Conservation (phyloP, 92 coral and sea anemone genomes). For the Porites rus region DNA sequence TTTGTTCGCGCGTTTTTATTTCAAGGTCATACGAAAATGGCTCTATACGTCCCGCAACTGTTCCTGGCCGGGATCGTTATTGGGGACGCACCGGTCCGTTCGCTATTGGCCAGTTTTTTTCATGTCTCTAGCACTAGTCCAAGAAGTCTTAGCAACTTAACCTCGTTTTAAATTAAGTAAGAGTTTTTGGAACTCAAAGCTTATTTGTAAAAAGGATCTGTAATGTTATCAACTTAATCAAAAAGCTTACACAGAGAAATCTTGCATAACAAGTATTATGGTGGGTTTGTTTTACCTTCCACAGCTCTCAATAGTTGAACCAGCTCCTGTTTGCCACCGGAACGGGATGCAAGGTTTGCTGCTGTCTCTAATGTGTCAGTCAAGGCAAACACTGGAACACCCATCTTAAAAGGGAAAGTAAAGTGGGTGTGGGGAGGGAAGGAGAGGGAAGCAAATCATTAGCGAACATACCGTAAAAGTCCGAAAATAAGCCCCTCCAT, state of each 20-base stretch:
- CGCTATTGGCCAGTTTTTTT: too few relatives aligned
- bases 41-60: too few relatives aligned
- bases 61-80: too few relatives aligned
- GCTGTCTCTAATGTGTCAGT: constrained; percentile 96
- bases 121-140: too few relatives aligned
- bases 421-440: background rate
- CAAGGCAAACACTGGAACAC: constrained; percentile 87
- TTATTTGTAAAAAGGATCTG: background rate
- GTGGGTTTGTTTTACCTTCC: constrained; percentile 68
- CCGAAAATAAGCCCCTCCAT: too few relatives aligned
- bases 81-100: too few relatives aligned
- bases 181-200: too few relatives aligned
- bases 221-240: background rate
- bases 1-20: too few relatives aligned
- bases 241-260: background rate
- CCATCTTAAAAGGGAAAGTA: constrained; percentile 69
- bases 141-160: too few relatives aligned
- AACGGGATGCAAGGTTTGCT: constrained; percentile 90
- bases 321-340: constrained; percentile 86
- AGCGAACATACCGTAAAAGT: background rate
- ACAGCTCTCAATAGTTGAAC: constrained; percentile 87
- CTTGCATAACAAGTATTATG: background rate
- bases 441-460: background rate
- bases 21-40: too few relatives aligned
- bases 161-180: too few relatives aligned